Percentiles rank a stretch among this genome's conserved stretches.
These are phyloP conservation scores for Lasiommata megera DNA, from an alignment of 2,888 invertebrate species.

Conservation along the genomic window DNA sequence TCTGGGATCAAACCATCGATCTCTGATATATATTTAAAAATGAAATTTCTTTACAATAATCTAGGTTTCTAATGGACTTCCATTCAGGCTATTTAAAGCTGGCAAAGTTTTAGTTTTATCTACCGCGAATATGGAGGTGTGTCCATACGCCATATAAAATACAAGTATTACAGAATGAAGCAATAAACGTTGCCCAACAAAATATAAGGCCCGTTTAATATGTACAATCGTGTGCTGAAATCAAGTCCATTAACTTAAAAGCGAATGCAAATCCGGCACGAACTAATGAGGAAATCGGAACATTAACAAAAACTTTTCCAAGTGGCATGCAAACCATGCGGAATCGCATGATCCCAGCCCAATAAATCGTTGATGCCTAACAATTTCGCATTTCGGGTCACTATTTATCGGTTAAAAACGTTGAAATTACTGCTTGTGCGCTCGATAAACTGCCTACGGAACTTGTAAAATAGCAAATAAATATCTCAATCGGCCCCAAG, in stretches of 20 bases:
- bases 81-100: too few species aligned
- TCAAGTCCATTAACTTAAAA: slow-evolving; percentile 25
- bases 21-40: too few species aligned
- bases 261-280: slow-evolving; percentile 34
- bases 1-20: too few species aligned
- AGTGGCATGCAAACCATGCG: slow-evolving; percentile 34
- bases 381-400: slow-evolving; percentile 48
- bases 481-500: slow-evolving; percentile 60
- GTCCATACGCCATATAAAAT: slow-evolving; percentile 2
- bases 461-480: slow-evolving; percentile 67
- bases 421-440: slow-evolving; percentile 43
- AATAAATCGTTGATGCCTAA: slow-evolving; percentile 54
- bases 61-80: too few species aligned
- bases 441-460: slow-evolving; percentile 52
- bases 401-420: slow-evolving; percentile 52
- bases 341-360: slow-evolving; percentile 43
- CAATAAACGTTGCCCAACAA: slow-evolving; percentile 2
- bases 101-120: background rate
- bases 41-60: too few species aligned
- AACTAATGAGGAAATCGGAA: slow-evolving; percentile 39
- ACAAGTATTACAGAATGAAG: slow-evolving; percentile 1
- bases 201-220: background rate
- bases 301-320: slow-evolving; percentile 38
- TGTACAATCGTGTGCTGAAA: slow-evolving; percentile 17
- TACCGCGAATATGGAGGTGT: background rate